Base-by-base conservation (phyloP, 53 echinoderm and acorn worm genomes). In the Patiria pectinifera region DNA sequence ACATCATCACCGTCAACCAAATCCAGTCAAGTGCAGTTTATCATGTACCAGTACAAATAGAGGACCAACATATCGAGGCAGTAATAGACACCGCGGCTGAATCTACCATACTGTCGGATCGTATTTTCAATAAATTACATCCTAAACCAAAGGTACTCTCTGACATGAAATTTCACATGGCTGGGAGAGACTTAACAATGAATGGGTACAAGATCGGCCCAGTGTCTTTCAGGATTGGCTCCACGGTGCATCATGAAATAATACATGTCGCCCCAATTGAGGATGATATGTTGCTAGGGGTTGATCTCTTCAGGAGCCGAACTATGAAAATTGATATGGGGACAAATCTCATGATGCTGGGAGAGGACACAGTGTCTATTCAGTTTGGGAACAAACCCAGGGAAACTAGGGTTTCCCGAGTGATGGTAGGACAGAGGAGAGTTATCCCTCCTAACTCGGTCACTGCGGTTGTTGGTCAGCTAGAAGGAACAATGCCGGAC, bases 321-420 rank as follows among this genome's bases (percentile, higher is more conserved):
- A 48, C 4, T 11, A 46, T 48, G 70, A 72, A 86, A 72, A 70
- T 86, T 10, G 71, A 86, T 48, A 70, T 86, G 86, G 74, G 74
- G 45, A 62, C 45, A 70, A 70, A 86, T 86, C 86, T 86, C 14
- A 71, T 86, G 74, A 70, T 25, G 18, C 70, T 86, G 4, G 86
- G 85, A 21, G 69, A 69, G 25, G 86, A 86, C 70, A 86, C 86
- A 70, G 48, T 86, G 35, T 86, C 86, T 72, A 71, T 86, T 35
- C 86, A 70, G 13, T 46, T 46, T n/a, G 48, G 70, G 71, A 86
- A 86, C 71, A 86, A 71, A 22, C 70, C 71, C 22, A 72, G 71
- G 21, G 74, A 86, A 18, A 48, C 49, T 19, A 69, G 86, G 48
- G 86, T 86, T 16, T 70, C 86, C 11, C 45, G 69, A 44, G 86